A percentile compares a stretch with the other conserved stretches of the same genome.
Conservation (phyloP, 2,888 invertebrate species). For the Leptogaster cylindrica region DNA sequence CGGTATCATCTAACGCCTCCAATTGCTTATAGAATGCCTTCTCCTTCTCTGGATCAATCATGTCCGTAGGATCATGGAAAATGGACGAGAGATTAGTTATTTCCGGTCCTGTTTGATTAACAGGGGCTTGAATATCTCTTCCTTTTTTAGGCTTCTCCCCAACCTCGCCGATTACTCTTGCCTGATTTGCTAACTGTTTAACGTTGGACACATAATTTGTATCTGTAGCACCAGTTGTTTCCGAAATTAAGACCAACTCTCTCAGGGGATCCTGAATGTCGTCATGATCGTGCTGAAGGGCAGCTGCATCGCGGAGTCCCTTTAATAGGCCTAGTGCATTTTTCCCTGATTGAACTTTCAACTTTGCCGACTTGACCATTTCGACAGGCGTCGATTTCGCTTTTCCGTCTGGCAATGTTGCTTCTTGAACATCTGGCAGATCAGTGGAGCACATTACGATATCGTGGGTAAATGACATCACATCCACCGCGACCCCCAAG, state of each 20-base stretch:
- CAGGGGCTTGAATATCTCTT: constrained; percentile 22
- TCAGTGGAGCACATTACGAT: constrained; percentile 63
- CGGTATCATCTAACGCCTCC: constrained; percentile 59
- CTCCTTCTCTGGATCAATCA: constrained; percentile 60
- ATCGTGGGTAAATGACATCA: constrained; percentile 83
- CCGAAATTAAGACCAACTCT: constrained; percentile 68
- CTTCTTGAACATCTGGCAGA: not conserved
- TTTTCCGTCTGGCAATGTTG: not conserved
- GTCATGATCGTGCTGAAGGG: not conserved
- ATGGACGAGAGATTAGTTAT: constrained; percentile 45
- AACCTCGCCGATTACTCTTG: constrained; percentile 65
- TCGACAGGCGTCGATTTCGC: not conserved
- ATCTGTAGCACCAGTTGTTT: constrained; percentile 56
- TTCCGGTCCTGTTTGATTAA: constrained; percentile 15
- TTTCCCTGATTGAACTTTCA: not conserved
- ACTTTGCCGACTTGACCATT: not conserved
- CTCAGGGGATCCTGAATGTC: constrained; percentile 66
- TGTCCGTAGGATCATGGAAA: constrained; percentile 60
- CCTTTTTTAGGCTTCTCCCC: not conserved
- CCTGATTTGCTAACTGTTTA: constrained; percentile 67
- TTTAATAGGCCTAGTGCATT: not conserved
- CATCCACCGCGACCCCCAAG: constrained; percentile 78
- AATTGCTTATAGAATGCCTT: constrained; percentile 59
- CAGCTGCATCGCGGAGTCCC: not conserved
- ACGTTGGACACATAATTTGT: constrained; percentile 63